phyloP scores from a whole-genome alignment of 2,797 vertebrate species.

The Clarias platycephalus region DNA sequence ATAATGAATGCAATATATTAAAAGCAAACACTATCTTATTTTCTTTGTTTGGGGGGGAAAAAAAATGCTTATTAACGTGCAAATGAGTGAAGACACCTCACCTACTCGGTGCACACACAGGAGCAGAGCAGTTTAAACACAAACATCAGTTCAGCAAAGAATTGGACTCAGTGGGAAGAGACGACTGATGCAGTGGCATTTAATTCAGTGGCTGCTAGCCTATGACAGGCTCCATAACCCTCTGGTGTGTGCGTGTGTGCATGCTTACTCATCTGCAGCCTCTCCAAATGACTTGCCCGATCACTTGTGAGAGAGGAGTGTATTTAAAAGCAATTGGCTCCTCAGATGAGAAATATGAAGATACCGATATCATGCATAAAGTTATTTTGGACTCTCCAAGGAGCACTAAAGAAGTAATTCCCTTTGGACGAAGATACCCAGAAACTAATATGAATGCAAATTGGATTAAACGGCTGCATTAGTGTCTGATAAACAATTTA shows the following conservation, averaged over 20 bases:
- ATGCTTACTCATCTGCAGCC: conserved; percentile 84
- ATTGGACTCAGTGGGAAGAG: conserved; percentile 55
- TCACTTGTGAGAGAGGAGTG: conserved; percentile 79
- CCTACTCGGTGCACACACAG: conserved; percentile 45
- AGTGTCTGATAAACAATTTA: conserved; percentile 87
- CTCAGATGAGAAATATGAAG: conserved; percentile 91
- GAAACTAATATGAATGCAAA: conserved; percentile 94
- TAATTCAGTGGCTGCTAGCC: conserved; percentile 71
- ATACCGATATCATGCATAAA: conserved; percentile 90
- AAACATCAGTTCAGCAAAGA: conserved; percentile 49
- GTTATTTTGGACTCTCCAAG: conserved; percentile 85
- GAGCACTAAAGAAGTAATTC: conserved; percentile 87
- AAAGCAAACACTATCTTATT: conserved; percentile 54
- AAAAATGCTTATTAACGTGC: conserved; percentile 59
- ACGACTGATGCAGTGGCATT: conserved; percentile 65
- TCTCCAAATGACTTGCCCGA: conserved; percentile 82
- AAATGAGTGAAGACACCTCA: conserved; percentile 57
- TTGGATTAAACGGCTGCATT: conserved; percentile 89
- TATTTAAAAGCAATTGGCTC: conserved; percentile 91
- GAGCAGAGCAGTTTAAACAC: conserved; percentile 52
- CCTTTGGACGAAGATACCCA: conserved; percentile 81
- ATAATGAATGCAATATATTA: conserved; percentile 49
- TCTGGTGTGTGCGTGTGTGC: conserved; percentile 71
- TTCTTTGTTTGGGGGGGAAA: conserved; percentile 50
- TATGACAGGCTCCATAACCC: conserved; percentile 67